Conservation (phyloP, 2,888 invertebrate species). For the Molanna angustata region DNA sequence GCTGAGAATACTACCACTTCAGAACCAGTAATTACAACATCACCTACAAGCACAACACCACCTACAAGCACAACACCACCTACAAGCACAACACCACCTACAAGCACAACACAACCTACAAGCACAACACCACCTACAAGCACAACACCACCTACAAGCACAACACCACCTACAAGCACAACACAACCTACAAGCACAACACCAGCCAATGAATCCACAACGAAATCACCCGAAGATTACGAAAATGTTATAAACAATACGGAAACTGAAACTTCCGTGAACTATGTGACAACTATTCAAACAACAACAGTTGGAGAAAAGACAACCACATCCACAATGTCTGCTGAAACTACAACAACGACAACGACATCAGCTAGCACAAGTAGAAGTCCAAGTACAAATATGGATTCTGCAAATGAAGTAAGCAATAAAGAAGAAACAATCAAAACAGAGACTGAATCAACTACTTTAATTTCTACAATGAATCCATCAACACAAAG, state of each 20-base stretch:
- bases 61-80: conserved; percentile 31
- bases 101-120: conserved; percentile 28
- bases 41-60: conserved; percentile 31
- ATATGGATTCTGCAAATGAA: too few relatives aligned
- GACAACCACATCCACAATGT: background rate
- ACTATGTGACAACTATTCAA: background rate
- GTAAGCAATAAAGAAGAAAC: too few relatives aligned
- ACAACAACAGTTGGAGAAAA: background rate
- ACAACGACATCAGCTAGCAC: background rate
- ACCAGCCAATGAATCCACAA: background rate
- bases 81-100: conserved; percentile 35
- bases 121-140: conserved; percentile 28
- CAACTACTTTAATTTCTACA: background rate
- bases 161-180: conserved; percentile 8
- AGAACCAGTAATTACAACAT: conserved; percentile 22
- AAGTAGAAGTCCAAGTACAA: background rate
- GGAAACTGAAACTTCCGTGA: too few relatives aligned
- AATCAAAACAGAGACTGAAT: background rate
- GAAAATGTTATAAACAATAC: too few relatives aligned
- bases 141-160: conserved; percentile 10
- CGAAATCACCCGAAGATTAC: too few relatives aligned
- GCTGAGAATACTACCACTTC: conserved; percentile 27
- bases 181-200: conserved; percentile 4
- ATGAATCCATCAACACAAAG: conserved; percentile 1
- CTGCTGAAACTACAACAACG: background rate